Evolutionary conservation across 1,140 invertebrate species (phyloP), one percentile per base, ranked within the genome.

Genomic region (Oryctes rhinoceros): DNA sequence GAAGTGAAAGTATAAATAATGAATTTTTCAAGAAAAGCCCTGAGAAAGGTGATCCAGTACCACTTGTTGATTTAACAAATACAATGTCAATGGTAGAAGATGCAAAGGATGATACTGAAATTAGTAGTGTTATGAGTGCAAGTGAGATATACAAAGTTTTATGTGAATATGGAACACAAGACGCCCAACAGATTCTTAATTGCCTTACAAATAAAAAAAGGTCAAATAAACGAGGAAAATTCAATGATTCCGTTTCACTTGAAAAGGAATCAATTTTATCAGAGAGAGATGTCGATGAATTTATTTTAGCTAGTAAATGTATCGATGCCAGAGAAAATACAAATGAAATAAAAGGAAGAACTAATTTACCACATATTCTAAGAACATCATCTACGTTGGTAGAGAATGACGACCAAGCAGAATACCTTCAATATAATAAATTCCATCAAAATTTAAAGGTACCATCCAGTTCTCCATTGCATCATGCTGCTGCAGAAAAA

Each of bases 31-130:
- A 75, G 30, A 35, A 4, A 30, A 80, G 65, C 20, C 79, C 79
- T 47, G 44, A 47, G 13, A 80, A 80, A 53, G 30, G 71, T 18
- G 24, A 35, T 20, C 79, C 79, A 75, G 15, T 75, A 20, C 79
- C 67, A 53, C 15, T 80, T 10, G 44, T 80, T 24, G 67, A 80
- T 49, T 4, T 76, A 30, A 80, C 78, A 67, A 79, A 67, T 47
- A 59, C 47, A 44, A 80, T 47, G 15, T 10, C 30, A 48, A 7
- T 13, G 11, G 1, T 35, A 3, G 65, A 71, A 11, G 48, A 48
- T 24, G 48, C 18, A 49, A 37, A 18, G 44, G 13, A 59, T 80
- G 79, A 75, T 4, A 71, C 9, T 15, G 53, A 59, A 59, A 71
- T 20, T 37, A 71, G 65, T 71, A 71, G 59, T 75, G 4, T 35